These are phyloP conservation scores for Mandrillus leucophaeus DNA, from an alignment of 2,113 vertebrate genomes.

Conservation along the genomic window DNA sequence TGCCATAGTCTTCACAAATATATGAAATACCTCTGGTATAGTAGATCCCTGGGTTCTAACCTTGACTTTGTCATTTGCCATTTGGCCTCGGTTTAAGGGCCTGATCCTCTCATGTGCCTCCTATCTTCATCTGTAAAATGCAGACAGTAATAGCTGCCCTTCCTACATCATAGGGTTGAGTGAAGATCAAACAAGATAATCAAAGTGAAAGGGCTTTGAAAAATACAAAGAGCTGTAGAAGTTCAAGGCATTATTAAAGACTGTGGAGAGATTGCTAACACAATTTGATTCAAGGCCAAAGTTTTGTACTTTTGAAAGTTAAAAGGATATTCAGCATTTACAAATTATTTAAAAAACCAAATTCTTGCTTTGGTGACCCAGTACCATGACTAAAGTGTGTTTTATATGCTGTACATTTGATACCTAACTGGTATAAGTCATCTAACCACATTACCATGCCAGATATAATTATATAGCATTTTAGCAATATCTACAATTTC, in stretches of 20 bases:
- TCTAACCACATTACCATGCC: conserved; percentile 42
- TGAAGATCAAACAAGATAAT: conserved; percentile 62
- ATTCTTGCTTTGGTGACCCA: conserved; percentile 59
- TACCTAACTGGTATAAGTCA: conserved; percentile 41
- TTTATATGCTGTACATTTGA: conserved; percentile 59
- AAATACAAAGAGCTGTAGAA: conserved; percentile 52
- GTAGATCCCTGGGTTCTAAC: background rate
- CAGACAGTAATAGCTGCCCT: background rate
- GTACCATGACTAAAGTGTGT: background rate
- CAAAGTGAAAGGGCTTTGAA: conserved; percentile 54
- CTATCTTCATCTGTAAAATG: conserved; percentile 44
- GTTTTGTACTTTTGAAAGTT: conserved; percentile 59
- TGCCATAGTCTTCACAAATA: background rate
- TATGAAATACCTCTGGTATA: background rate
- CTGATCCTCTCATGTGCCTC: background rate
- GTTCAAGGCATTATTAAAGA: conserved; percentile 61
- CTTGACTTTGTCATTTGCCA: background rate
- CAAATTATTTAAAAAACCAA: conserved; percentile 55
- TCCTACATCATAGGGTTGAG: background rate
- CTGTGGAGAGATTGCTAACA: conserved; percentile 55
- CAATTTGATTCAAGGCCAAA: conserved; percentile 57
- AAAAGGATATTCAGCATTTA: conserved; percentile 52
- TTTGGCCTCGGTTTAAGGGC: background rate
- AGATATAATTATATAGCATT: conserved; percentile 38
- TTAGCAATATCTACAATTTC: conserved; percentile 55